Evolutionary conservation across 2,113 vertebrate species (phyloP), one percentile per base, ranked within the genome.

Genomic region (Hemibagrus wyckioides): DNA sequence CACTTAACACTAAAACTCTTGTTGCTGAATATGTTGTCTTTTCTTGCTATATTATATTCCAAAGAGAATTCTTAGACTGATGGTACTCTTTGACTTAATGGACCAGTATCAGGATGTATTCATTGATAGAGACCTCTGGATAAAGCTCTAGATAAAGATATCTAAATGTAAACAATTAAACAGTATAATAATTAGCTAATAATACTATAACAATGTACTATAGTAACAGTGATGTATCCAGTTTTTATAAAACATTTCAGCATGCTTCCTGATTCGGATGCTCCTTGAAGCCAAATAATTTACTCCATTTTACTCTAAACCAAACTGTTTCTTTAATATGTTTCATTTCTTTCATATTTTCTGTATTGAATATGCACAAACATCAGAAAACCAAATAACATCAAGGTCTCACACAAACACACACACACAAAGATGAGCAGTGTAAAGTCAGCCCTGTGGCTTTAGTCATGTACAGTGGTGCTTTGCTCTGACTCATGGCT

Each of bases 401-500:
- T 23, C 39, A 75, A 75, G 71, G 71, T 75, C 67, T 39, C 25
- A 76, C 73, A 76, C 28, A 52, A 28, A 77, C 75, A 77, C 30
- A 80, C 17, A 80, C n/a, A 80, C n/a, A 52, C 75, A 79, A 10
- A 36, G 25, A 17, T 30, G 41, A 79, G 75, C 56, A 33, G 25
- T 63, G 41, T 17, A 77, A 75, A 63, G 54, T 28, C 21, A 44
- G 23, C 25, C 25, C 44, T 19, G 76, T 69, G 33, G 61, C 19
- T 67, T 67, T 41, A 39, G 44, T 67, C 10, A 52, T 67, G 59
- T 50, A n/a, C 54, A 36, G 59, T 56, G 61, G 85, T 65, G 57
- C 30, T 80, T 86, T 80, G 30, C 57, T 52, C 33, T 86, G 85
- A 67, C 57, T 86, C 30, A 67, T 48, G 59, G 57, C 61, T 86